Percentiles rank a stretch among this genome's conserved stretches.
These are phyloP conservation scores for Gerris lacustris DNA, from an alignment of 2,888 invertebrate genomes.

Conservation along the genomic window DNA sequence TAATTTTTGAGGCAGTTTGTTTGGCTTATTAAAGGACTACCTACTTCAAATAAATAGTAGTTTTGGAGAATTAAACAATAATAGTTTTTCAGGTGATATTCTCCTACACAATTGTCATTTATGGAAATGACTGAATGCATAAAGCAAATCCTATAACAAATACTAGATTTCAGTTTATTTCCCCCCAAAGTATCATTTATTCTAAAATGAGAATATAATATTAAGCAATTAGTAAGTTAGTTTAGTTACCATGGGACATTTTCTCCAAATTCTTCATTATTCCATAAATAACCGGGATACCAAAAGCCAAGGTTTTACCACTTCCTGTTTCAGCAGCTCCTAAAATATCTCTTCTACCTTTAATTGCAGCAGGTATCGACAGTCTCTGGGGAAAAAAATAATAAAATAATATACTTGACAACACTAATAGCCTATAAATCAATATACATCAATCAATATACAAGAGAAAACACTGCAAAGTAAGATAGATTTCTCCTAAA, in stretches of 20 bases:
- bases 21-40: too few relatives aligned
- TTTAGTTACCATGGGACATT: not conserved
- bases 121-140: too few relatives aligned
- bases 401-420: too few relatives aligned
- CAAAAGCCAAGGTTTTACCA: conserved; percentile 96
- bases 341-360: conserved; percentile 78
- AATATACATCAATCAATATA: conserved; percentile 5
- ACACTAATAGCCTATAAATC: conserved; percentile 8
- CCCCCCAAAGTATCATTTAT: too few relatives aligned
- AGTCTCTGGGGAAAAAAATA: conserved; percentile 37
- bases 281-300: conserved; percentile 79
- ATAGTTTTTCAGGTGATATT: too few relatives aligned
- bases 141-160: too few relatives aligned
- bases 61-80: too few relatives aligned
- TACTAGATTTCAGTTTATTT: too few relatives aligned
- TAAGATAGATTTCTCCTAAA: not conserved
- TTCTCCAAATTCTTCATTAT: conserved; percentile 45
- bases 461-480: not conserved
- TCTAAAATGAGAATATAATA: too few relatives aligned
- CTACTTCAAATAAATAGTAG: too few relatives aligned
- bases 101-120: too few relatives aligned
- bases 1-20: not conserved
- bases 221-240: too few relatives aligned
- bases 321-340: conserved; percentile 99
- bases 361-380: conserved; percentile 68